A percentile compares a stretch with the other conserved stretches of the same genome.
Conservation (phyloP, 2,888 invertebrate species). For the Pogonocherus hispidulus region DNA sequence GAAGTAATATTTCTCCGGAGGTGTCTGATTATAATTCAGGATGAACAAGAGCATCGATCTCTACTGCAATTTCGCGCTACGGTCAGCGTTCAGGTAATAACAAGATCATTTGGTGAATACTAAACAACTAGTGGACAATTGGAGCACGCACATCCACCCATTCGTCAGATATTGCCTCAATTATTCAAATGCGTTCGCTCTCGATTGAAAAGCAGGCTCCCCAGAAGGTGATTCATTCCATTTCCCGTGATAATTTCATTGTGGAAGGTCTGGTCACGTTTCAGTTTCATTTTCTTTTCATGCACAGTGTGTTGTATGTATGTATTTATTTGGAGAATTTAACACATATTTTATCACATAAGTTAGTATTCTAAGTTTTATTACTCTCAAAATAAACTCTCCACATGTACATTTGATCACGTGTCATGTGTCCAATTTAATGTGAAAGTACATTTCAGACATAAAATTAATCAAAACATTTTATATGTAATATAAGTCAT, state of each 20-base stretch:
- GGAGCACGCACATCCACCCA: slow-evolving; percentile 41
- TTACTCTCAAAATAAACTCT: no score
- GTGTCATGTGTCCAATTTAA: no score
- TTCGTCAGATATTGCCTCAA: slow-evolving; percentile 51
- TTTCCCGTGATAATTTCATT: neutral
- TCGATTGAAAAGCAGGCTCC: neutral
- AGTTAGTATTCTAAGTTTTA: no score
- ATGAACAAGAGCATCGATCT: slow-evolving; percentile 29
- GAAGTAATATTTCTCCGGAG: slow-evolving; percentile 43
- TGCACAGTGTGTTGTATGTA: no score
- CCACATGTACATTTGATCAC: no score
- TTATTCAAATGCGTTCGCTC: slow-evolving; percentile 43
- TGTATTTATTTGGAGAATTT: no score
- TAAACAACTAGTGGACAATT: slow-evolving; percentile 47
- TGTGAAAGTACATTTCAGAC: no score
- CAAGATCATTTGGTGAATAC: slow-evolving; percentile 54
- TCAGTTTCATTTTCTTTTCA: neutral
- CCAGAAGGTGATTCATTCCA: neutral
- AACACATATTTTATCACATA: no score
- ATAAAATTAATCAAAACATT: no score
- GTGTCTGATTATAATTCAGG: slow-evolving; percentile 44
- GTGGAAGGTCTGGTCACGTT: neutral
- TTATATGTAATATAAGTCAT: no score
- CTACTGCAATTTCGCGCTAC: slow-evolving; percentile 58
- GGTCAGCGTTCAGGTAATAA: slow-evolving; percentile 59